Evolutionary conservation across 2,797 vertebrate genomes (phyloP).

Genomic region (Tolypeutes matacus): DNA sequence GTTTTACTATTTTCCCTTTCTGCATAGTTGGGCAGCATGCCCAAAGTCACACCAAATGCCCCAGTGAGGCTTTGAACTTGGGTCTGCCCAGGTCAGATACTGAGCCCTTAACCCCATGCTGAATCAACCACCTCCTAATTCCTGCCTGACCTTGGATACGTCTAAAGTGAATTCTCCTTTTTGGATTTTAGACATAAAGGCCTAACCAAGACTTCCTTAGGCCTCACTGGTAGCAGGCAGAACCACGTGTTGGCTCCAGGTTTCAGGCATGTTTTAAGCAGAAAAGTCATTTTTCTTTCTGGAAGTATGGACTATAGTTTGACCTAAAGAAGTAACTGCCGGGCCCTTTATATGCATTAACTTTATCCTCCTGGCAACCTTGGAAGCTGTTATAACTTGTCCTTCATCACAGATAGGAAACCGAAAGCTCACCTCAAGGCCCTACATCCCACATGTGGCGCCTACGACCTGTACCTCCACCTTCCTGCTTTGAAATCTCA

Average conservation of each 20-base stretch:
- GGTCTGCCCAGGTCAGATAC: background rate
- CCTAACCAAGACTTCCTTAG: background rate
- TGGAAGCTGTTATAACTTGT: background rate
- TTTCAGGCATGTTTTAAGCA: background rate
- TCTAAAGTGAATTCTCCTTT: background rate
- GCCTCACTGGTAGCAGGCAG: background rate
- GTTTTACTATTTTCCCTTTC: background rate
- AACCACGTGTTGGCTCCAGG: accelerated
- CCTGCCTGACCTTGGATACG: background rate
- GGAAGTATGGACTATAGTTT: background rate
- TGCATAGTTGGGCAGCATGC: background rate
- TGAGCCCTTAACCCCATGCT: background rate
- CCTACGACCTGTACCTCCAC: background rate
- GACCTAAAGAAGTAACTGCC: background rate
- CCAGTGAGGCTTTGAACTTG: background rate
- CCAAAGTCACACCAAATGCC: background rate
- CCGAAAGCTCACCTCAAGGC: background rate
- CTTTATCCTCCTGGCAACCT: background rate
- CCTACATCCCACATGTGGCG: background rate
- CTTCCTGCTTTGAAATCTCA: background rate
- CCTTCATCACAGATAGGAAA: background rate
- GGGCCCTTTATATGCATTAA: background rate
- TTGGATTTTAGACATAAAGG: background rate
- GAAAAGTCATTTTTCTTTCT: conserved; percentile 19
- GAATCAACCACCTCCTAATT: background rate